These are phyloP conservation scores for Oophaga pumilio DNA, from an alignment of 2,113 vertebrate species.

Conservation along the genomic window DNA sequence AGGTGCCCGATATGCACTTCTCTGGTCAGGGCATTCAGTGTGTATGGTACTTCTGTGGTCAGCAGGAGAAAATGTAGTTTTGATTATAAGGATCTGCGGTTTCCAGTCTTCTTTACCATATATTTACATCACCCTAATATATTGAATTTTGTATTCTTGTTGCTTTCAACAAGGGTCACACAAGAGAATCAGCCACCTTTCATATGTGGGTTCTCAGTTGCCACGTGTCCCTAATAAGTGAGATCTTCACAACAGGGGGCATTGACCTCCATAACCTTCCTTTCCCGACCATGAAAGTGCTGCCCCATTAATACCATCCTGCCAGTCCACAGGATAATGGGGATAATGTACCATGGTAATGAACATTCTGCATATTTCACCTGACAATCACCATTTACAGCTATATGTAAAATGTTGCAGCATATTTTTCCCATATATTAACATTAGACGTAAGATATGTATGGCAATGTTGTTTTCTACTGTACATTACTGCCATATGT, in stretches of 20 bases:
- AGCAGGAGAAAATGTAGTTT: background rate
- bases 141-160: background rate
- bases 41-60: background rate
- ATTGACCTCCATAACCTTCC: background rate
- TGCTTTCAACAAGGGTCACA: background rate
- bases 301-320: background rate
- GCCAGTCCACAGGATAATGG: background rate
- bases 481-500: background rate
- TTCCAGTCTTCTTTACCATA: background rate
- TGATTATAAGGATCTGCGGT: background rate
- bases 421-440: background rate
- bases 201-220: too few species aligned
- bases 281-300: background rate
- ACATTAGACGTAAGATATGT: background rate
- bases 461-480: background rate
- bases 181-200: too few species aligned
- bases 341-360: background rate
- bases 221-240: too few species aligned
- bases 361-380: background rate
- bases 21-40: too few species aligned
- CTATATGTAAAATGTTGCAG: background rate
- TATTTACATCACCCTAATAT: background rate
- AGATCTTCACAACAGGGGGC: background rate
- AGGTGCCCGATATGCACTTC: background rate
- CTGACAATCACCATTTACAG: background rate